Evolutionary conservation across 2,797 vertebrate species (phyloP).

Genomic region (Rhinogobio ventralis): DNA sequence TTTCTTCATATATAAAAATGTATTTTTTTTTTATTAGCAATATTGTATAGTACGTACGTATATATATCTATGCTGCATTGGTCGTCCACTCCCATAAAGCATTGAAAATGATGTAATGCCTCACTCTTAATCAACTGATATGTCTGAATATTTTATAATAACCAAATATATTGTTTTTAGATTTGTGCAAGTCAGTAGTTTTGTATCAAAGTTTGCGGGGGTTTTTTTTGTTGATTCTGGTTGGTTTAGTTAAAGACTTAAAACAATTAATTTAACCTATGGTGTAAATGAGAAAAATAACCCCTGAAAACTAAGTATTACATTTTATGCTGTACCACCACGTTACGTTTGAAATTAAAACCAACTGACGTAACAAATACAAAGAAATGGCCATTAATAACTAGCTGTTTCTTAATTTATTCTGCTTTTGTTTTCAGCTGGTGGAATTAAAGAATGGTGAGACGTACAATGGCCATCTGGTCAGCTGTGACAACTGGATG

Average conservation of each 20-base stretch:
- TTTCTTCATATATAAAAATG: neutral
- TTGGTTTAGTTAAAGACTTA: neutral
- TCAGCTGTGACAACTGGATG: slow-evolving; percentile 99
- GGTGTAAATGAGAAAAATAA: neutral
- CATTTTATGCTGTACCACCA: neutral
- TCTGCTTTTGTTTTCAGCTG: slow-evolving; percentile 75
- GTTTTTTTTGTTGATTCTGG: neutral
- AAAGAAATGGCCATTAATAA: neutral
- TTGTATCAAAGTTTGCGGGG: neutral
- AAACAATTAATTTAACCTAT: neutral
- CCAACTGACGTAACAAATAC: neutral
- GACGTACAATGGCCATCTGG: slow-evolving; percentile 96
- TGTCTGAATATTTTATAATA: neutral
- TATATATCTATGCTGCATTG: no score
- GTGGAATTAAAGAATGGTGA: slow-evolving; percentile 98
- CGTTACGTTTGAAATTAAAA: neutral
- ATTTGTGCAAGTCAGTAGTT: neutral
- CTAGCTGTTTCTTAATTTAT: neutral
- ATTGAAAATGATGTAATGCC: neutral
- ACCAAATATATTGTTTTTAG: neutral
- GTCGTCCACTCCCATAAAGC: neutral
- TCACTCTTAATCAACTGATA: neutral
- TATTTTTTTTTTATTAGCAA: neutral
- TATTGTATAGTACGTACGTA: neutral
- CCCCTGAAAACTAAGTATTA: neutral